Evolutionary conservation across 2,888 invertebrate species (phyloP).

Genomic region (Leptinotarsa tumamoca): DNA sequence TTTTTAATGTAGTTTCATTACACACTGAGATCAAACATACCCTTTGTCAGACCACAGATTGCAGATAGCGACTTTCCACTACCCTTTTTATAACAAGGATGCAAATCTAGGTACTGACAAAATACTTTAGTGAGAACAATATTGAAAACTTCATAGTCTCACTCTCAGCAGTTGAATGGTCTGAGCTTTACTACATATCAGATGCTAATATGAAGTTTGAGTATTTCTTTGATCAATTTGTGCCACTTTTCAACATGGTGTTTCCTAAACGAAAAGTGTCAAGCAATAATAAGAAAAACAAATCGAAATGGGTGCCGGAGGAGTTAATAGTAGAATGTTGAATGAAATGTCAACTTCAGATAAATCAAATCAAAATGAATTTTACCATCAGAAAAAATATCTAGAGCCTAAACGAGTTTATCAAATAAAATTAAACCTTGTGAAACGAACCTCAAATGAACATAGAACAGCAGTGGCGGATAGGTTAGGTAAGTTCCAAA

Average conservation of each 20-base stretch:
- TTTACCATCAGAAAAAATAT: neutral
- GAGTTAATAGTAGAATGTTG: slow-evolving; percentile 9
- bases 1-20: neutral
- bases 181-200: neutral
- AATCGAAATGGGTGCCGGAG: slow-evolving; percentile 7
- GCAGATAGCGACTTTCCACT: neutral
- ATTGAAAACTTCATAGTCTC: neutral
- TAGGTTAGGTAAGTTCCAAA: no score
- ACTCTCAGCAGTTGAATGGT: neutral
- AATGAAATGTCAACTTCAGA: slow-evolving; percentile 8
- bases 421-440: neutral
- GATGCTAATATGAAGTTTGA: neutral
- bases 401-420: neutral
- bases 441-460: slow-evolving; percentile 11
- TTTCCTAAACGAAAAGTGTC: neutral
- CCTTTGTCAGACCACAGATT: neutral
- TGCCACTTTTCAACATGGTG: neutral
- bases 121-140: neutral
- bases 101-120: neutral
- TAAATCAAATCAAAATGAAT: slow-evolving; percentile 4
- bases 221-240: neutral
- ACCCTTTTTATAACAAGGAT: neutral
- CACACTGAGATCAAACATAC: neutral
- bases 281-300: slow-evolving; percentile 1
- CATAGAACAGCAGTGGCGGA: slow-evolving; percentile 19